Conservation (phyloP, 2,797 vertebrate genomes). For the Hypotaenidia okinawae region DNA sequence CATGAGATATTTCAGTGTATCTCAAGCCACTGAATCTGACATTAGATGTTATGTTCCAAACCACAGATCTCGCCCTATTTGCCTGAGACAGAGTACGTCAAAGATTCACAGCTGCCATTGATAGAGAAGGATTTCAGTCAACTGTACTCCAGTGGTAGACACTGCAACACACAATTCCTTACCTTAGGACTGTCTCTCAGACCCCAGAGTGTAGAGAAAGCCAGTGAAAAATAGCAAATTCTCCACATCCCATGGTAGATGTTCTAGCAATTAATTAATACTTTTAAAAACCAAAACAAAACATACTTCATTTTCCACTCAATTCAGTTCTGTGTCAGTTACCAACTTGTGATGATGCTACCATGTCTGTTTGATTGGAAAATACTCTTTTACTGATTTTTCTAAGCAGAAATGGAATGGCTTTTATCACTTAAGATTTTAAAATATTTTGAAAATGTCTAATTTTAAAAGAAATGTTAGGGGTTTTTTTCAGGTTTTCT, state of each 20-base stretch:
- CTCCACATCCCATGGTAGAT: background rate
- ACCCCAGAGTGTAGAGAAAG: background rate
- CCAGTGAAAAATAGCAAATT: background rate
- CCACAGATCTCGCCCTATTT: conserved; percentile 17
- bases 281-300: background rate
- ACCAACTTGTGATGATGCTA: background rate
- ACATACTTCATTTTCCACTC: background rate
- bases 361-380: background rate
- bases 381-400: background rate
- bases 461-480: background rate
- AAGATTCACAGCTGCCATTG: background rate
- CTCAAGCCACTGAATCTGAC: conserved; percentile 40
- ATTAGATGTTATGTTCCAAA: conserved; percentile 27
- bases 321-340: background rate
- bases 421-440: background rate
- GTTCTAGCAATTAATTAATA: conserved; percentile 19
- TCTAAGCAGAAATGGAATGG: background rate
- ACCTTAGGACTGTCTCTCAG: background rate
- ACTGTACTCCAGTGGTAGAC: background rate
- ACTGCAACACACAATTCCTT: background rate
- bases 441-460: background rate
- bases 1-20: conserved; percentile 8
- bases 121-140: background rate
- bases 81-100: background rate
- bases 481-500: background rate